phyloP scores from a whole-genome alignment of 2,888 invertebrate genomes.

The Stomorhina lunata region DNA sequence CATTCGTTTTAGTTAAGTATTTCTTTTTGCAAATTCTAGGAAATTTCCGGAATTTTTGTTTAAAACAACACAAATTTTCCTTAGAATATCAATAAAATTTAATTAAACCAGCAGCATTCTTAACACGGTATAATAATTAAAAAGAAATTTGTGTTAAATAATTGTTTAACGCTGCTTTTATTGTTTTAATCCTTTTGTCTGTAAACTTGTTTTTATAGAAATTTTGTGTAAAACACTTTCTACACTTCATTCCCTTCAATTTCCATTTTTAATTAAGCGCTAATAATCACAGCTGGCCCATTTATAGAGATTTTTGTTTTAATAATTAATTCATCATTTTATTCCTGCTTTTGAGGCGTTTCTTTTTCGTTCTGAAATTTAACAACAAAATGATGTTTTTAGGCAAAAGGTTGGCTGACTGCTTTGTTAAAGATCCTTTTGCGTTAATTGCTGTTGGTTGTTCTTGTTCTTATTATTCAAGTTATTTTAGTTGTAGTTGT shows the following conservation, averaged over 20 bases:
- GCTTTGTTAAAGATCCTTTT: slow-evolving; percentile 31
- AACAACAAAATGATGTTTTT: no score
- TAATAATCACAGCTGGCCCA: slow-evolving; percentile 23
- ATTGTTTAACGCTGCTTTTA: slow-evolving; percentile 2
- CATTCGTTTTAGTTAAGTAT: no score
- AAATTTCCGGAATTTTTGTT: no score
- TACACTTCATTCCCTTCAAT: slow-evolving; percentile 36
- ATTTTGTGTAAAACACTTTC: not conserved
- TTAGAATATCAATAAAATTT: no score
- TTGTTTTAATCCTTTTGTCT: not conserved
- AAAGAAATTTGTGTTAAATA: slow-evolving; percentile 1
- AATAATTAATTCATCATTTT: not conserved
- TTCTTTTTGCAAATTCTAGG: no score
- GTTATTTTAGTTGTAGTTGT: slow-evolving; percentile 23
- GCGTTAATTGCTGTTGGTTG: slow-evolving; percentile 29
- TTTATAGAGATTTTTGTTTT: not conserved
- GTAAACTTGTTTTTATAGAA: not conserved
- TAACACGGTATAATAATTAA: not conserved
- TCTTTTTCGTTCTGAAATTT: no score
- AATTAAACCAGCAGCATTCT: no score
- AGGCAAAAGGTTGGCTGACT: not conserved
- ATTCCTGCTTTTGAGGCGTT: not conserved
- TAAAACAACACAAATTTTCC: no score
- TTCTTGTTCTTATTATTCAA: slow-evolving; percentile 40
- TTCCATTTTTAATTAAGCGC: slow-evolving; percentile 44